Evolutionary conservation across 1,140 invertebrate genomes (phyloP), one percentile per base, ranked within the genome.

Genomic region (Atta colombica): DNA sequence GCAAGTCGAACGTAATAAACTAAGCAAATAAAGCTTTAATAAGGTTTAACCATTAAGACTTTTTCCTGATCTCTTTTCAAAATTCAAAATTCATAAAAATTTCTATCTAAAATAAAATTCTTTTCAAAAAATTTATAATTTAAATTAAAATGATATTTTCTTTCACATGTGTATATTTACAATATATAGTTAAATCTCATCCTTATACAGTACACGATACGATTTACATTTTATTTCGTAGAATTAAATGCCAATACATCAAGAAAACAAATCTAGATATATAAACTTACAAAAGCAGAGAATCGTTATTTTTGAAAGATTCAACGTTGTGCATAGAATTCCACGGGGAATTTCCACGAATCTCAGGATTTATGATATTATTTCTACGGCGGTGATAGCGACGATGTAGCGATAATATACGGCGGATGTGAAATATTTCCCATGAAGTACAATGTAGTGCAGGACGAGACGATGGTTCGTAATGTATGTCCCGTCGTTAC

Each of bases 401-500:
- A 84, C 58, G 80, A 75, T 84, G 69, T 75, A 63, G 69, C 80
- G 80, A 84, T 82, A 82, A 82, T 75, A 84, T 84, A 84, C 80
- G 69, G 71, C 45, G 80, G 39, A 74, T 84, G 80, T 75, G 80
- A 84, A 84, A 84, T 84, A 84, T 84, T 74, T 84, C 55, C 58
- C 55, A 45, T 45, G 39, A 74, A 75, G 45, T 84, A 84, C 80
- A 84, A 84, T 75, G 80, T 84, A 84, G 55, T 61, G 55, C 69
- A 55, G 55, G 55, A 74, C 80, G 68, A 68, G 65, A 82, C 68
- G 80, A 82, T 82, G 82, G 74, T 88, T 66, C 60, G 88, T 80
- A 88, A 88, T 86, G 87, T 86, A 88, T 88, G 88, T 88, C 85
- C 80, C 77, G 65, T 86, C 75, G 86, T 60, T 69, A 77, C 65